Percentiles rank a stretch among this genome's conserved stretches.
These are phyloP conservation scores for Aporophyla lueneburgensis DNA, from an alignment of 2,888 invertebrate genomes.

Conservation along the genomic window DNA sequence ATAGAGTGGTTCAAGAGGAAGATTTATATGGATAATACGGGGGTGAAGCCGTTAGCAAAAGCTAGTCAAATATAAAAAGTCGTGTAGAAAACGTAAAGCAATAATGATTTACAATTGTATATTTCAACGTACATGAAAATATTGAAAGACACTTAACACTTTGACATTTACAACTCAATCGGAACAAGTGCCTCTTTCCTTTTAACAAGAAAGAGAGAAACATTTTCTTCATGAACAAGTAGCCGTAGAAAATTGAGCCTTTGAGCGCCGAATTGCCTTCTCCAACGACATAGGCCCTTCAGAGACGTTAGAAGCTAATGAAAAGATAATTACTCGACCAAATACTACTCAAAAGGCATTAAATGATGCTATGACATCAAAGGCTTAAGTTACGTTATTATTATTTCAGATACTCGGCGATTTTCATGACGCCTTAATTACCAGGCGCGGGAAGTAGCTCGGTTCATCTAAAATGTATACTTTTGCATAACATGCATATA, in stretches of 20 bases:
- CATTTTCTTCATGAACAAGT: conserved; percentile 16
- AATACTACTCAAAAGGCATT: conserved; percentile 53
- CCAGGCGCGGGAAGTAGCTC: conserved; percentile 34
- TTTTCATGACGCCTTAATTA: conserved; percentile 63
- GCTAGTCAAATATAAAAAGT: too few species aligned
- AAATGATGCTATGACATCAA: conserved; percentile 60
- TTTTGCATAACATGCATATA: conserved; percentile 59
- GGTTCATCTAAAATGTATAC: conserved; percentile 58
- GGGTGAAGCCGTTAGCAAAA: too few species aligned
- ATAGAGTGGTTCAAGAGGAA: too few species aligned
- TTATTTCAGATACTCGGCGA: conserved; percentile 62
- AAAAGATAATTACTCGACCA: conserved; percentile 63
- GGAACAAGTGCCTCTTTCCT: neutral
- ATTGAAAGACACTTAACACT: conserved; percentile 3
- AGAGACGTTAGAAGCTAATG: conserved; percentile 49
- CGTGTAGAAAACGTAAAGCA: neutral
- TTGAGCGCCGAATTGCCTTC: conserved; percentile 42
- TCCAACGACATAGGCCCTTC: conserved; percentile 18
- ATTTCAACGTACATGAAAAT: neutral
- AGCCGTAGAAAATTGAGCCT: conserved; percentile 13
- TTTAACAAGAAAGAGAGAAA: conserved; percentile 13
- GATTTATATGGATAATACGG: too few species aligned
- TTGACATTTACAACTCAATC: conserved; percentile 14
- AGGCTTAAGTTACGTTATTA: conserved; percentile 52
- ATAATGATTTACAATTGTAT: neutral